Evolutionary conservation across 2,797 vertebrate genomes (phyloP).

Genomic region (Dryobates pubescens): DNA sequence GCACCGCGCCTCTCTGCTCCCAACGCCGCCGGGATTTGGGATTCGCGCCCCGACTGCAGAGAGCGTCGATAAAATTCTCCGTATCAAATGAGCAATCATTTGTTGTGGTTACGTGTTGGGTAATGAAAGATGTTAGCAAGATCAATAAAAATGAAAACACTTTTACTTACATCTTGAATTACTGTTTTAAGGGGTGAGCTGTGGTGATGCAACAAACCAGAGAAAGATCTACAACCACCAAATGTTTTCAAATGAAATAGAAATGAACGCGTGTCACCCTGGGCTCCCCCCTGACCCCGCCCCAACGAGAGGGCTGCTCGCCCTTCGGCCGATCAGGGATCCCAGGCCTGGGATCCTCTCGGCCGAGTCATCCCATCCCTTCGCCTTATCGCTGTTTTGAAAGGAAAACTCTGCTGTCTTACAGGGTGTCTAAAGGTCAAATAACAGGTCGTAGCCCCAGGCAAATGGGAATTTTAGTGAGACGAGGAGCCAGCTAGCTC

Average conservation of each 20-base stretch:
- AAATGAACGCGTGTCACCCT: neutral
- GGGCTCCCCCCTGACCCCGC: neutral
- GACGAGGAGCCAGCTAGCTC: neutral
- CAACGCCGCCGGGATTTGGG: constrained; percentile 48
- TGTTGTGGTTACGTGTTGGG: constrained; percentile 79
- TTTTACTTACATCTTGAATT: constrained; percentile 83
- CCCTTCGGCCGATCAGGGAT: neutral
- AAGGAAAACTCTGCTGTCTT: neutral
- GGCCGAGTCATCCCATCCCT: neutral
- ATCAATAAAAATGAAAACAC: constrained; percentile 85
- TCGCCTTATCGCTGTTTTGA: neutral
- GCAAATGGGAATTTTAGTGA: constrained; percentile 18
- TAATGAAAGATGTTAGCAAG: constrained; percentile 82
- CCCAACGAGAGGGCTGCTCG: neutral
- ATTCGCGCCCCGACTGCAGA: constrained; percentile 60
- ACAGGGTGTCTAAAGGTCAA: constrained; percentile 31
- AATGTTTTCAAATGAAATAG: constrained; percentile 7
- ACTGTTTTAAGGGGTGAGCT: constrained; percentile 76
- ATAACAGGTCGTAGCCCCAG: constrained; percentile 18
- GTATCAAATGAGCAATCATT: constrained; percentile 83
- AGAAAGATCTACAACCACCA: constrained; percentile 47
- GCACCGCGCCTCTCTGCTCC: neutral
- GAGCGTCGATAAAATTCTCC: constrained; percentile 76
- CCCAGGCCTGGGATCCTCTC: neutral
- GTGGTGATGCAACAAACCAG: constrained; percentile 69